These are phyloP conservation scores for Kryptolebias marmoratus DNA, from an alignment of 2,113 vertebrate genomes.

Conservation along the genomic window DNA sequence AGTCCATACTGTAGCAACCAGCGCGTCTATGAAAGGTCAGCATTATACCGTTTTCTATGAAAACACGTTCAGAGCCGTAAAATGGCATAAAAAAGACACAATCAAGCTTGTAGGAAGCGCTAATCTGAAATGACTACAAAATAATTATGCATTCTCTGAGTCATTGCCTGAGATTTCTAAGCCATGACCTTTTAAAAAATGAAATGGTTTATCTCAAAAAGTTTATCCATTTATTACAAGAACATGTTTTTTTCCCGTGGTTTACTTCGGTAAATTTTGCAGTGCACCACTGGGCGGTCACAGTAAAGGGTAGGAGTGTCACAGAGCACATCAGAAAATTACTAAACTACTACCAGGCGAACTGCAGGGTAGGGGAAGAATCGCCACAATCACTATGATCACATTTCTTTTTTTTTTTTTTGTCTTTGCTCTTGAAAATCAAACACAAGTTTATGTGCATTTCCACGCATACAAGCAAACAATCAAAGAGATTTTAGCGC, in stretches of 20 bases:
- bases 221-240: background rate
- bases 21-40: slow-evolving; percentile 1
- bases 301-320: background rate
- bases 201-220: background rate
- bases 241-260: background rate
- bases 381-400: background rate
- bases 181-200: background rate
- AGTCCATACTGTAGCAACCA: slow-evolving; percentile 40
- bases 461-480: background rate
- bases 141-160: background rate
- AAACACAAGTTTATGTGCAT: background rate
- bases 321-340: background rate
- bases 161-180: background rate
- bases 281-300: background rate
- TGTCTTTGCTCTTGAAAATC: too few relatives aligned
- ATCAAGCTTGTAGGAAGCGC: background rate
- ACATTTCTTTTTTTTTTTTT: background rate
- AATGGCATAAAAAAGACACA: background rate
- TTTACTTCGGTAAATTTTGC: background rate
- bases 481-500: background rate
- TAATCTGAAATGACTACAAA: background rate
- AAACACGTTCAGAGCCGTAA: slow-evolving; percentile 21
- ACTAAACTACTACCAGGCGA: background rate
- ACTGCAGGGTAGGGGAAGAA: background rate
- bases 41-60: slow-evolving; percentile 20